Evolutionary conservation across 2,888 invertebrate genomes (phyloP).

Genomic region (Cheilosia pagana): DNA sequence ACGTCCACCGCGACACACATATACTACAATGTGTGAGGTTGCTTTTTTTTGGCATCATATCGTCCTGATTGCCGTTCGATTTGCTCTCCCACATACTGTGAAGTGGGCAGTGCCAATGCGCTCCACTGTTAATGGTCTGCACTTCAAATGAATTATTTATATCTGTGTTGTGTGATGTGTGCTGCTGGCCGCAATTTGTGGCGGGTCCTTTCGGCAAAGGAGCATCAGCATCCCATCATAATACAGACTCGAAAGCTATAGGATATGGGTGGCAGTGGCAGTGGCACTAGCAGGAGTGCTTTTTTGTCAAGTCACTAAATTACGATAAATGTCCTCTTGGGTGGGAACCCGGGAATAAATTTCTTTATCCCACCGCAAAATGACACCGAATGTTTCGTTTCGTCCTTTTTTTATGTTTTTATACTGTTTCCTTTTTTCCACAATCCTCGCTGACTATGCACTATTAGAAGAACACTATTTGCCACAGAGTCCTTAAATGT

Average conservation of each 20-base stretch:
- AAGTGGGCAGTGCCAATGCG: constrained; percentile 76
- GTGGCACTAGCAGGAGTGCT: constrained; percentile 23
- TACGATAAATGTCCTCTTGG: constrained; percentile 76
- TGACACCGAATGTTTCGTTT: constrained; percentile 65
- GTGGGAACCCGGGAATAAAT: constrained; percentile 76
- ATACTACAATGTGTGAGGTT: constrained; percentile 46
- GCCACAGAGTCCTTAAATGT: constrained; percentile 53
- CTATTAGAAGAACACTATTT: constrained; percentile 35
- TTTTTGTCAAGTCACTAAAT: constrained; percentile 77
- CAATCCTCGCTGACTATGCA: constrained; percentile 61
- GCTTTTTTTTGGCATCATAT: constrained; percentile 62
- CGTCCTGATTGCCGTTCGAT: constrained; percentile 76
- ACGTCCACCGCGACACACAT: constrained; percentile 40
- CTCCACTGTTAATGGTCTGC: constrained; percentile 74
- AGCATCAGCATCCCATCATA: constrained; percentile 14
- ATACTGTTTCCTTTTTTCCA: background rate
- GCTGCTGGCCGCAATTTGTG: constrained; percentile 65
- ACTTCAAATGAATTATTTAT: constrained; percentile 75
- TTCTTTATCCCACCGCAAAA: constrained; percentile 66
- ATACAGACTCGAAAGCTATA: background rate
- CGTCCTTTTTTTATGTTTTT: constrained; percentile 67
- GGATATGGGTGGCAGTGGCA: constrained; percentile 15
- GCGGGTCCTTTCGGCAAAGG: constrained; percentile 55
- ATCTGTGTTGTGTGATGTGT: constrained; percentile 54
- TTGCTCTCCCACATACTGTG: constrained; percentile 76